Conservation (phyloP, 2,888 invertebrate species). For the Acanthosoma haemorrhoidale region DNA sequence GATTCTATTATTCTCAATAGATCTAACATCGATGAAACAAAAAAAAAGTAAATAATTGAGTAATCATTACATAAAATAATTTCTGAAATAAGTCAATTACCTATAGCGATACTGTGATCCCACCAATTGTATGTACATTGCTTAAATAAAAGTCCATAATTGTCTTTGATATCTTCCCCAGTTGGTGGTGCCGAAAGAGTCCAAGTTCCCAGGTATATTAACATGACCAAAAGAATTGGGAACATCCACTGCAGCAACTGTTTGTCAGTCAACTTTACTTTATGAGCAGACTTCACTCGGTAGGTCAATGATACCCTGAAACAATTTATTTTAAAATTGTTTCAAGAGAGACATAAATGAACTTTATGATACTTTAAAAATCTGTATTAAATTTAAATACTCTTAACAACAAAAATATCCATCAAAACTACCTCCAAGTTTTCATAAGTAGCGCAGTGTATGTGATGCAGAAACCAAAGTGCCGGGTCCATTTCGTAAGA, state of each 20-base stretch:
- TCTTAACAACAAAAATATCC: no score
- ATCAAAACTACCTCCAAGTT: conserved; percentile 94
- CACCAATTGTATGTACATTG: conserved; percentile 91
- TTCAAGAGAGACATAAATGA: not conserved
- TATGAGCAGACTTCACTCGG: conserved; percentile 87
- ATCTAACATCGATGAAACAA: no score
- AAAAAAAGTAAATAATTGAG: no score
- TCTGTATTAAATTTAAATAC: no score
- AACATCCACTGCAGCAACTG: conserved; percentile 90
- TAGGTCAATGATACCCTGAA: conserved; percentile 84
- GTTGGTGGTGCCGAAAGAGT: conserved; percentile 79
- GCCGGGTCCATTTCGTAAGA: conserved; percentile 86
- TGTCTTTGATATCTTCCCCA: conserved; percentile 72
- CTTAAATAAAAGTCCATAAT: conserved; percentile 72
- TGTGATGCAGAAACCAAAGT: conserved; percentile 87
- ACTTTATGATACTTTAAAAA: no score
- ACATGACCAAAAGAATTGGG: conserved; percentile 81
- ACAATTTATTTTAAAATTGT: conserved; percentile 37
- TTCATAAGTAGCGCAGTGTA: conserved; percentile 90
- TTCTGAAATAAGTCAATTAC: conserved; percentile 47
- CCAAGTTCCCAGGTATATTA: conserved; percentile 85
- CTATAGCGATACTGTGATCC: conserved; percentile 88
- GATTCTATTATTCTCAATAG: no score
- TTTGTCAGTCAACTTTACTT: conserved; percentile 86
- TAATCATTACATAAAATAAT: not conserved